Base-by-base conservation (phyloP, 2,888 invertebrate genomes). In the Amiota minor region DNA sequence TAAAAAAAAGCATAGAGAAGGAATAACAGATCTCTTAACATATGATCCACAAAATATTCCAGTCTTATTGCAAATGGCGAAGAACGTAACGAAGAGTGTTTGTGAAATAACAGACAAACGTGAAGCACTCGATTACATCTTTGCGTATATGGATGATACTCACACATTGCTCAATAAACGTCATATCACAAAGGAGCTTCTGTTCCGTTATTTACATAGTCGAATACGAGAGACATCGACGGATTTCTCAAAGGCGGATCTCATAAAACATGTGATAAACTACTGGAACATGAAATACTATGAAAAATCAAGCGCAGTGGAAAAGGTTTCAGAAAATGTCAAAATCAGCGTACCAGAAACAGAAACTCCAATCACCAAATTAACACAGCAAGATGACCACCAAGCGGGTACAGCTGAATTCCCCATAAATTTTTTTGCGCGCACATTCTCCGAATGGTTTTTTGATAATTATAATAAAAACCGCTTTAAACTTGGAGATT, bases 391-490 rank as follows among this genome's bases (percentile, higher is more conserved):
- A 35, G 62, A 45, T 18, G 11, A n/a, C 50, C 23, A 18, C 8
- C 77, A 77, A 68, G 45, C 78, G 70, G 35, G 6, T 35, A 35
- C 35, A 35, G 35, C 6, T 35, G 82, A 2, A 78, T 65, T 68
- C 76, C 88, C 89, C 46, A 89, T 92, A 61, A 86, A 91, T 79
- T 76, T 89, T 49, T 86, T 93, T 79, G 92, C 92, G 0, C 81
- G 90, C n/a, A 89, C 92, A 78, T 93, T 93, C 86, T 80, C 90
- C 0, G 89, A 91, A 74, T 93, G 93, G 93, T 93, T 92, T 84
- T 93, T 92, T 75, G 82, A 86, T 71, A 80, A 88, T 80, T 85
- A 89, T 81, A 87, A 91, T 78, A 81, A 86, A 2, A 83, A 87
- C 69, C 86, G 85, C 35, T 87, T 93, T 45, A 90, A 89, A 35